Evolutionary conservation across 1,140 invertebrate species (phyloP).

Genomic region (Vanessa tameamea): DNA sequence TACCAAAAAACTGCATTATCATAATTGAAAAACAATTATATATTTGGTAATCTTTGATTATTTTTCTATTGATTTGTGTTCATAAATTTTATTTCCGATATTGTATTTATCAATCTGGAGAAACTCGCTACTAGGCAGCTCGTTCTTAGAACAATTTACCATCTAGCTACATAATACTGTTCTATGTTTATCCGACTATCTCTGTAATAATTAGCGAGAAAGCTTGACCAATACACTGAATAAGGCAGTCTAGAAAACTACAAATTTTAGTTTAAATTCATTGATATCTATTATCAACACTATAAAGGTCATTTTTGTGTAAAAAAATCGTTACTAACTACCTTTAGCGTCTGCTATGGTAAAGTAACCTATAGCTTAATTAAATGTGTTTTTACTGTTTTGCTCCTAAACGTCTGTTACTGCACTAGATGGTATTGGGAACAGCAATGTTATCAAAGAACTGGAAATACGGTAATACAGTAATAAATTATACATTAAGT

Average conservation of each 20-base stretch:
- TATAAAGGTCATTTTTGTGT: conserved; percentile 19
- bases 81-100: no score
- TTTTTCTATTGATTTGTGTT: no score
- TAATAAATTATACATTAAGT: no score
- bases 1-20: no score
- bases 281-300: conserved; percentile 1
- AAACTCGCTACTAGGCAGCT: neutral
- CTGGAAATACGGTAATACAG: no score
- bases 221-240: conserved; percentile 45
- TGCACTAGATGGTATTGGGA: neutral
- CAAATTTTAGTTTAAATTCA: conserved; percentile 24
- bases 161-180: conserved; percentile 4
- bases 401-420: conserved; percentile 28
- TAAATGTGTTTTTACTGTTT: conserved; percentile 33
- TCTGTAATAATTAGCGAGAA: conserved; percentile 50
- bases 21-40: no score
- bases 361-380: conserved; percentile 32
- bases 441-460: neutral
- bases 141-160: neutral
- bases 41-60: no score
- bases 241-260: conserved; percentile 37
- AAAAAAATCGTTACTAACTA: conserved; percentile 2
- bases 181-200: conserved; percentile 35
- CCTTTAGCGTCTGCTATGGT: conserved; percentile 8
- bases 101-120: neutral